These are phyloP conservation scores for Bombus pyrosoma DNA, from an alignment of 1,140 invertebrate genomes.

Conservation along the genomic window DNA sequence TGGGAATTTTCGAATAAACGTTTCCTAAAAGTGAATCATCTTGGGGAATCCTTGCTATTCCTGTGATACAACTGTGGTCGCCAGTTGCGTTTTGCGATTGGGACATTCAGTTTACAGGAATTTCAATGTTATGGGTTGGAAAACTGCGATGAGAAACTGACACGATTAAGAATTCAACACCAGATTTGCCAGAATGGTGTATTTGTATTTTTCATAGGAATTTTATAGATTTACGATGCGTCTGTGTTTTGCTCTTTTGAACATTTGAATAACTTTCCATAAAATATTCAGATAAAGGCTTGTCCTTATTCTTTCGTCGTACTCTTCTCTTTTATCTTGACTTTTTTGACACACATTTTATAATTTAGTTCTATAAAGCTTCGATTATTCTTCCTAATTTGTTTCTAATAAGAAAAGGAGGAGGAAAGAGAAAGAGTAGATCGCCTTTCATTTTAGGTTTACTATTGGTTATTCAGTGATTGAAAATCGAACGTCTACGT, in stretches of 20 bases:
- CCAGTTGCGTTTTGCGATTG: background rate
- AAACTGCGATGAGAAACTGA: background rate
- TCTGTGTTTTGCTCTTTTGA: background rate
- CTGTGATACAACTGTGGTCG: background rate
- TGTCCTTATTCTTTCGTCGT: background rate
- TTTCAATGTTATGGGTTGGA: background rate
- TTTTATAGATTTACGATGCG: background rate
- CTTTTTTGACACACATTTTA: no score
- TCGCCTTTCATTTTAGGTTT: no score
- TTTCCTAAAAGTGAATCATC: background rate
- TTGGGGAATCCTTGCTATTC: background rate
- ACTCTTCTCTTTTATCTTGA: no score
- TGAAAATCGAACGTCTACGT: no score
- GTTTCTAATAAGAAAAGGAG: no score
- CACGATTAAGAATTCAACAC: background rate
- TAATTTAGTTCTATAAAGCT: no score
- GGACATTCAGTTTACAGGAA: background rate
- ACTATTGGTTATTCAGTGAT: no score
- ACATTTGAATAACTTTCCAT: background rate
- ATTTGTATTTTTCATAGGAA: background rate
- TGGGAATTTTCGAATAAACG: background rate
- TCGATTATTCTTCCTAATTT: no score
- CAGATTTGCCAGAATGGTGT: no score
- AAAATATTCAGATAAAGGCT: background rate
- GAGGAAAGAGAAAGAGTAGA: no score